phyloP scores from a whole-genome alignment of 2,797 vertebrate species.

The Mormyrops attenuatus region DNA sequence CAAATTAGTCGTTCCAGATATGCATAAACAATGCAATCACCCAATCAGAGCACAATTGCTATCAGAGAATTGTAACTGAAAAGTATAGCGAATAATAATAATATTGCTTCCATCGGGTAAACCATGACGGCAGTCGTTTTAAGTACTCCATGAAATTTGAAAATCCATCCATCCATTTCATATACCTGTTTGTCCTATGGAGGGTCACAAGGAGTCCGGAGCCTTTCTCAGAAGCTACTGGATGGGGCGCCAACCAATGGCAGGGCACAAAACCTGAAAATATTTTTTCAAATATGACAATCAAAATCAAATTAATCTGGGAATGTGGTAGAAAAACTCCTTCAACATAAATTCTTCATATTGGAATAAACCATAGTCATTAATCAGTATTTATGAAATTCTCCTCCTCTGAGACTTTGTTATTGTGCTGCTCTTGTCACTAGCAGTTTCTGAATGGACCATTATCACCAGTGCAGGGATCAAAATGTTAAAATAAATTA shows the following conservation, averaged over 20 bases:
- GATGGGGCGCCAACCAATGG: not conserved
- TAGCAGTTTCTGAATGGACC: not conserved
- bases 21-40: not conserved
- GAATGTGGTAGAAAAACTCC: not conserved
- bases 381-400: conserved; percentile 10
- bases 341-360: not conserved
- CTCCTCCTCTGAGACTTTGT: not conserved
- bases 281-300: not conserved
- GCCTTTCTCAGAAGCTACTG: not conserved
- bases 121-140: not conserved
- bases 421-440: not conserved
- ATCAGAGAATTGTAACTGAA: not conserved
- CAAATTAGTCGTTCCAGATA: not conserved
- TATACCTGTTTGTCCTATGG: not conserved
- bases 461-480: not conserved
- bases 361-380: not conserved
- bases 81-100: not conserved
- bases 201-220: not conserved
- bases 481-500: conserved; percentile 6
- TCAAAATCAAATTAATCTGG: not conserved
- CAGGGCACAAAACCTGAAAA: not conserved
- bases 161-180: not conserved
- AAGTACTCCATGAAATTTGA: not conserved
- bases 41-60: not conserved
- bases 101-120: not conserved